Conservation (phyloP, 2,113 vertebrate genomes). For the Kryptolebias marmoratus region DNA sequence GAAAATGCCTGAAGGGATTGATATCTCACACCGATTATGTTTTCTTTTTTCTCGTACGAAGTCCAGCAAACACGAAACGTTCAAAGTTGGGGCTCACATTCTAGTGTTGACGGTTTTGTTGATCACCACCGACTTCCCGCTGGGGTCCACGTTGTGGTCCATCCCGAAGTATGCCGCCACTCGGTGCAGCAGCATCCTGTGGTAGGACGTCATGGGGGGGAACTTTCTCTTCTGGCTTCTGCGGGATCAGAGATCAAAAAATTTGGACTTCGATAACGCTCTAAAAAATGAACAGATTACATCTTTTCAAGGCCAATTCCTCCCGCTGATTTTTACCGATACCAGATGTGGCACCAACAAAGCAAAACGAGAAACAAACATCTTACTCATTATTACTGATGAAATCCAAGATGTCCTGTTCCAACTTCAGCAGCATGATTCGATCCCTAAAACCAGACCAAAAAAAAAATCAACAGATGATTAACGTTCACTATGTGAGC, state of each 20-base stretch:
- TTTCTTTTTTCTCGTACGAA: too few relatives aligned
- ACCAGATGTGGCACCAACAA: too few relatives aligned
- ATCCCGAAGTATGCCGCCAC: slow-evolving; percentile 98
- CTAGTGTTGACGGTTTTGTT: slow-evolving; percentile 99
- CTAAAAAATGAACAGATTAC: not conserved
- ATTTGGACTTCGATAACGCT: too few relatives aligned
- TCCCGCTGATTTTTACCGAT: not conserved
- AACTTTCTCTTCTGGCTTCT: slow-evolving; percentile 97
- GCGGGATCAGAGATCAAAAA: not conserved
- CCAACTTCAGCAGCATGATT: slow-evolving; percentile 99
- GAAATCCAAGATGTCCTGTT: slow-evolving; percentile 99
- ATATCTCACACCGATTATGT: too few relatives aligned
- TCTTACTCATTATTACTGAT: slow-evolving; percentile 99
- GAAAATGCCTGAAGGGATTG: too few relatives aligned
- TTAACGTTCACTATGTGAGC: too few relatives aligned
- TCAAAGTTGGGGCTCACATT: slow-evolving; percentile 85
- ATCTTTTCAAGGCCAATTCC: not conserved
- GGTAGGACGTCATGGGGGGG: slow-evolving; percentile 98
- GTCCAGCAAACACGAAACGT: too few relatives aligned
- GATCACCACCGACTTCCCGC: slow-evolving; percentile 96
- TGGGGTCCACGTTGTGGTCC: slow-evolving; percentile 99
- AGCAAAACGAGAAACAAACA: not conserved
- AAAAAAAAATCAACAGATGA: not conserved
- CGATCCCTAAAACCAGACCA: slow-evolving; percentile 85
- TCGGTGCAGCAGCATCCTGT: slow-evolving; percentile 97